Percentiles rank a stretch among this genome's conserved stretches.
Conservation (phyloP, 2,888 invertebrate species). For the Poecilobothrus nobilitatus region DNA sequence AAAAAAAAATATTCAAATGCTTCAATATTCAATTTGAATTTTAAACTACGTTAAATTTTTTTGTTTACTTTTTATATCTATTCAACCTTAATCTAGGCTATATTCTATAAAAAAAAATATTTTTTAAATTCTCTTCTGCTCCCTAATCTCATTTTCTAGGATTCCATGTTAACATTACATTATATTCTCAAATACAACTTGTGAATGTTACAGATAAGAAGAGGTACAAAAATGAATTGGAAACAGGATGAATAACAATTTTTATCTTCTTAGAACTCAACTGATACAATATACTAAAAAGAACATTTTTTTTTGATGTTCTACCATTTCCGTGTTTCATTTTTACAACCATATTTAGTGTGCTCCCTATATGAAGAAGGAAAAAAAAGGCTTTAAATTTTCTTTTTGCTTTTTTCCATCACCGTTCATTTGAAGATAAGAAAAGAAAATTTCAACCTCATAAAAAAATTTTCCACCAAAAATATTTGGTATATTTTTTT, state of each 20-base stretch:
- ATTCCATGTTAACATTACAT: too few relatives aligned
- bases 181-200: too few relatives aligned
- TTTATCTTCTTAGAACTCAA: neutral
- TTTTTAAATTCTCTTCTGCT: too few relatives aligned
- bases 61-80: too few relatives aligned
- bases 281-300: too few relatives aligned
- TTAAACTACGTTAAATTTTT: too few relatives aligned
- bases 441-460: neutral
- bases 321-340: neutral
- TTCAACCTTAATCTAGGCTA: too few relatives aligned
- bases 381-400: too few relatives aligned
- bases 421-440: neutral
- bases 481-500: neutral
- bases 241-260: conserved; percentile 3
- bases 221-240: neutral
- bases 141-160: too few relatives aligned
- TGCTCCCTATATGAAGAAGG: neutral
- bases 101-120: too few relatives aligned
- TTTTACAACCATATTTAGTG: neutral
- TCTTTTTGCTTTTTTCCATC: neutral
- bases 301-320: neutral
- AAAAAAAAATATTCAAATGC: too few relatives aligned
- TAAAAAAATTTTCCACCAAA: conserved; percentile 1
- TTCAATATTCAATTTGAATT: too few relatives aligned
- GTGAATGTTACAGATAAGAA: neutral